These are phyloP conservation scores for Gasteruption jaculator DNA, from an alignment of 2,888 invertebrate species.

Conservation along the genomic window DNA sequence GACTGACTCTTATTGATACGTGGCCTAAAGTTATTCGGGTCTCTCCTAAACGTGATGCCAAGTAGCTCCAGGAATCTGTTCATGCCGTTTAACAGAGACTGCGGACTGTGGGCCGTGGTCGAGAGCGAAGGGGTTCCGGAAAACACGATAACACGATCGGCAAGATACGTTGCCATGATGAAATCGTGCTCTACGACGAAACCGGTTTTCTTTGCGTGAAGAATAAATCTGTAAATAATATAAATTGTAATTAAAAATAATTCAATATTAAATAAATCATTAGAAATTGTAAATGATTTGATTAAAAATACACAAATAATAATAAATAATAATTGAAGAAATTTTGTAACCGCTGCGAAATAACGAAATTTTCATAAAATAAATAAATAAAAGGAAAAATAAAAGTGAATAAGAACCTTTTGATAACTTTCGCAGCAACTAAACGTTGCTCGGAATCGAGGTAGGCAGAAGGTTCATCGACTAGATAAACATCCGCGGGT, in stretches of 20 bases:
- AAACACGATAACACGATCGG: slow-evolving; percentile 97
- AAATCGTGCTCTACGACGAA: slow-evolving; percentile 99
- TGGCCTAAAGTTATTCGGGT: slow-evolving; percentile 98
- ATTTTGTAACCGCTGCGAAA: not conserved
- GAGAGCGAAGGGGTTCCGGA: slow-evolving; percentile 89
- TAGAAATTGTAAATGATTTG: slow-evolving; percentile 2
- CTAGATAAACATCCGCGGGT: slow-evolving; percentile 97
- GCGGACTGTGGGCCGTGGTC: slow-evolving; percentile 88
- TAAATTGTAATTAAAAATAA: slow-evolving; percentile 1
- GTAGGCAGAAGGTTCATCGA: slow-evolving; percentile 99
- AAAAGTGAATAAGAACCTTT: slow-evolving; percentile 63
- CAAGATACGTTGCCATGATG: slow-evolving; percentile 99
- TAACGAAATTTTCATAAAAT: not conserved
- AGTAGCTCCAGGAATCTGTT: slow-evolving; percentile 92
- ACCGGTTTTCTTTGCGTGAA: slow-evolving; percentile 99
- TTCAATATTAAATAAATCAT: slow-evolving; percentile 2
- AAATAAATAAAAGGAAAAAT: slow-evolving; percentile 9
- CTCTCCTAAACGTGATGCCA: slow-evolving; percentile 96
- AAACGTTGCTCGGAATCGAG: slow-evolving; percentile 99
- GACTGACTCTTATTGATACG: slow-evolving; percentile 96
- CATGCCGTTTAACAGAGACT: slow-evolving; percentile 94
- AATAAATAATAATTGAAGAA: not conserved
- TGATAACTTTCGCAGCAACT: slow-evolving; percentile 98
- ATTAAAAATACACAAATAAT: slow-evolving; percentile 3
- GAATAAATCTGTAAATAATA: slow-evolving; percentile 69